phyloP scores from a whole-genome alignment of 2,888 invertebrate genomes.

The Lasioglossum marginatum region DNA sequence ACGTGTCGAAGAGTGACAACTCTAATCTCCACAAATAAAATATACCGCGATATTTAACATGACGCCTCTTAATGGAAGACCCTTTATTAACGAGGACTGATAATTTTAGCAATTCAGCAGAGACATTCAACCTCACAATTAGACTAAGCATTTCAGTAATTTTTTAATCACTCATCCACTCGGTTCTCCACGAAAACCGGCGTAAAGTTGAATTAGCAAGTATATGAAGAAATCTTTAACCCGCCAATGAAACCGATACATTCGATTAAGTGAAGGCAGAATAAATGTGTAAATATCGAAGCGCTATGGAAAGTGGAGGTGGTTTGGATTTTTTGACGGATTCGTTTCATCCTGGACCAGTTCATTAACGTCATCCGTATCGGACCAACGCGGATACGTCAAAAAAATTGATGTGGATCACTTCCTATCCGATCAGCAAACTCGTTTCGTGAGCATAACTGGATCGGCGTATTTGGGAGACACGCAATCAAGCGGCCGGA shows the following conservation, averaged over 20 bases:
- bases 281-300: not conserved
- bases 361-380: conserved; percentile 1
- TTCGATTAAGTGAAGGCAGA: not conserved
- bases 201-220: not conserved
- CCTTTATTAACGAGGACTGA: not conserved
- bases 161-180: too few species aligned
- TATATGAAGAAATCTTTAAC: not conserved
- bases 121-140: not conserved
- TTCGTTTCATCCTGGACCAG: not conserved
- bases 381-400: not conserved
- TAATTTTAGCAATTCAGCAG: not conserved
- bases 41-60: too few species aligned
- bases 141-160: not conserved
- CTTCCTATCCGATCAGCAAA: not conserved
- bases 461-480: conserved; percentile 23
- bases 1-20: too few species aligned
- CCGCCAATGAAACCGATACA: not conserved
- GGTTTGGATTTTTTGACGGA: not conserved
- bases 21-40: too few species aligned
- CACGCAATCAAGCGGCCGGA: conserved; percentile 28
- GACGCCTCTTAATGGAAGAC: too few species aligned
- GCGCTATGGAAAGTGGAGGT: not conserved
- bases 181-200: not conserved
- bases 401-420: not conserved
- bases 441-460: conserved; percentile 9